Evolutionary conservation across 2,797 vertebrate genomes (phyloP).

Genomic region (Gymnoscopelus braueri): DNA sequence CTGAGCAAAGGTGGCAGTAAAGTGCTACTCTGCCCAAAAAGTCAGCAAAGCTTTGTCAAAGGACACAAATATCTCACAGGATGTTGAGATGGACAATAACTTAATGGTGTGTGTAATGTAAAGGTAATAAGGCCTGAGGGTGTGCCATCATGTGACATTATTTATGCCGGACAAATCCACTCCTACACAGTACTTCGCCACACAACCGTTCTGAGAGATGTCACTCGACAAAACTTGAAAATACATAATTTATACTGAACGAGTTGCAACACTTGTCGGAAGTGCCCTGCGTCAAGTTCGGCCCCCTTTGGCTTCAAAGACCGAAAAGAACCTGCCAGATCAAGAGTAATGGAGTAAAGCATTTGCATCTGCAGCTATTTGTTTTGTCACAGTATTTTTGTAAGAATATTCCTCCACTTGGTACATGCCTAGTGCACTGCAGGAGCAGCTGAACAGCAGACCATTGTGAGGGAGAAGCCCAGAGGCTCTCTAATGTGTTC

Average conservation of each 20-base stretch:
- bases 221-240: no score
- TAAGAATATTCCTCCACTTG: conserved; percentile 15
- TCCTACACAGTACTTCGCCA: neutral
- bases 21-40: conserved; percentile 23
- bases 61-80: conserved; percentile 57
- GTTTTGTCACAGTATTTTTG: conserved; percentile 28
- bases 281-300: no score
- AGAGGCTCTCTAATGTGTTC: conserved; percentile 53
- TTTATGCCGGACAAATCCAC: conserved; percentile 32
- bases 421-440: conserved; percentile 16
- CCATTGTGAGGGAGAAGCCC: conserved; percentile 45
- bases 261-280: no score
- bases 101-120: conserved; percentile 52
- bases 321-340: no score
- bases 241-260: no score
- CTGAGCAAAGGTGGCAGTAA: conserved; percentile 43
- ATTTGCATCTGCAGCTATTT: conserved; percentile 22
- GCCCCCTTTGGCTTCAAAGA: no score
- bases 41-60: conserved; percentile 55
- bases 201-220: no score
- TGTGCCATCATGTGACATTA: conserved; percentile 50
- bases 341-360: neutral
- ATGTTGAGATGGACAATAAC: conserved; percentile 42
- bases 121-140: conserved; percentile 54
- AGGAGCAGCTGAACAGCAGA: conserved; percentile 43